Conservation (phyloP, 1,140 invertebrate species). For the Ips typographus region DNA sequence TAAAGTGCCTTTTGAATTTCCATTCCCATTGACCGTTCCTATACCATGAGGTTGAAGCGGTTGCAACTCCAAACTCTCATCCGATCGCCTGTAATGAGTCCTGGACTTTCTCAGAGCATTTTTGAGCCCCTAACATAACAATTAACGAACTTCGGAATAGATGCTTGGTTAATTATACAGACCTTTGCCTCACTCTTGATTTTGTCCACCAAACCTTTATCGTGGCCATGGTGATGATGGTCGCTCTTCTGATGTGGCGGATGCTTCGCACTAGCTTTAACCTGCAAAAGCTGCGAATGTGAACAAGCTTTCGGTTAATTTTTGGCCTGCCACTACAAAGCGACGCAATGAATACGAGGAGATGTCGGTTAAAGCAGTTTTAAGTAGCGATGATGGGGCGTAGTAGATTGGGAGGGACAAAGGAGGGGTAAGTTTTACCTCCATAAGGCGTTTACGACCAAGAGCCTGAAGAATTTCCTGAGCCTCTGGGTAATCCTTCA, state of each 20-base stretch:
- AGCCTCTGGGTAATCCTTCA: conserved; percentile 96
- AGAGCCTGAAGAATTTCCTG: conserved; percentile 89
- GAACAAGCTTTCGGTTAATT: conserved; percentile 30
- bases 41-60: conserved; percentile 55
- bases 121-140: conserved; percentile 53
- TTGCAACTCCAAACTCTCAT: conserved; percentile 68
- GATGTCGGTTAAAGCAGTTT: not conserved
- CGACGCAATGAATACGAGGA: conserved; percentile 4
- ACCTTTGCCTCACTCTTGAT: conserved; percentile 81
- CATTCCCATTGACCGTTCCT: conserved; percentile 36
- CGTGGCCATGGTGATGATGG: conserved; percentile 40
- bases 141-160: not conserved
- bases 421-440: conserved; percentile 59
- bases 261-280: conserved; percentile 36
- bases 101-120: conserved; percentile 59
- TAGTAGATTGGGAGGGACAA: conserved; percentile 20
- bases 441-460: conserved; percentile 84
- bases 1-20: conserved; percentile 57
- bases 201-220: conserved; percentile 75
- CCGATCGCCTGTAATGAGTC: conserved; percentile 57
- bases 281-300: conserved; percentile 37
- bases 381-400: conserved; percentile 43
- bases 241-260: conserved; percentile 48
- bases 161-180: conserved; percentile 17
- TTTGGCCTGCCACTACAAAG: conserved; percentile 26